Percentiles rank a stretch among this genome's conserved stretches.
These are phyloP conservation scores for Yponomeuta malinellus DNA, from an alignment of 2,888 invertebrate species.

Conservation along the genomic window DNA sequence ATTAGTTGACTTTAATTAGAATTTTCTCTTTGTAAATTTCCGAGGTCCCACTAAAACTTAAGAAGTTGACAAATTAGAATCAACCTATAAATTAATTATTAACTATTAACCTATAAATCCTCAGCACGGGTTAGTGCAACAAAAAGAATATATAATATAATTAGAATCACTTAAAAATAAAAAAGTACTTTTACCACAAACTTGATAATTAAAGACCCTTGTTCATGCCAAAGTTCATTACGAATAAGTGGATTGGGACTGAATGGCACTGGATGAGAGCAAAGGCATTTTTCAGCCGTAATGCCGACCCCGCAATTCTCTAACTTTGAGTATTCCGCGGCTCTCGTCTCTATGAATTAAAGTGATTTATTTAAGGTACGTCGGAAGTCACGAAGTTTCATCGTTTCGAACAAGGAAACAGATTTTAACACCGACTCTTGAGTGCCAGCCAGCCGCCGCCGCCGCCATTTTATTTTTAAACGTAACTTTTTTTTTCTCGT, in stretches of 20 bases:
- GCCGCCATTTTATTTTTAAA: neutral
- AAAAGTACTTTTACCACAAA: conserved; percentile 19
- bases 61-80: neutral
- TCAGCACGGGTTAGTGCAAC: no score
- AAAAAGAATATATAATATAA: neutral
- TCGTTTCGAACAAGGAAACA: conserved; percentile 56
- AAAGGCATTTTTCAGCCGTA: conserved; percentile 53
- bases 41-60: neutral
- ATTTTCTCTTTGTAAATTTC: neutral
- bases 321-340: conserved; percentile 48
- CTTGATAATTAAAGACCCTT: conserved; percentile 27
- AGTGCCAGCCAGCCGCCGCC: neutral
- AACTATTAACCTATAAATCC: no score
- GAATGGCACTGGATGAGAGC: conserved; percentile 27
- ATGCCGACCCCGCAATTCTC: conserved; percentile 41
- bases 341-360: conserved; percentile 66
- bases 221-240: conserved; percentile 20
- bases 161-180: neutral
- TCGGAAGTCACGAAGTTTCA: conserved; percentile 57
- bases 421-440: conserved; percentile 31
- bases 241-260: conserved; percentile 27
- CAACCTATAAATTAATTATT: neutral
- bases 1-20: neutral
- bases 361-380: conserved; percentile 61
- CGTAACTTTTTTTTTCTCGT: no score